Evolutionary conservation across 2,888 invertebrate genomes (phyloP).

Genomic region (Archips xylosteana): DNA sequence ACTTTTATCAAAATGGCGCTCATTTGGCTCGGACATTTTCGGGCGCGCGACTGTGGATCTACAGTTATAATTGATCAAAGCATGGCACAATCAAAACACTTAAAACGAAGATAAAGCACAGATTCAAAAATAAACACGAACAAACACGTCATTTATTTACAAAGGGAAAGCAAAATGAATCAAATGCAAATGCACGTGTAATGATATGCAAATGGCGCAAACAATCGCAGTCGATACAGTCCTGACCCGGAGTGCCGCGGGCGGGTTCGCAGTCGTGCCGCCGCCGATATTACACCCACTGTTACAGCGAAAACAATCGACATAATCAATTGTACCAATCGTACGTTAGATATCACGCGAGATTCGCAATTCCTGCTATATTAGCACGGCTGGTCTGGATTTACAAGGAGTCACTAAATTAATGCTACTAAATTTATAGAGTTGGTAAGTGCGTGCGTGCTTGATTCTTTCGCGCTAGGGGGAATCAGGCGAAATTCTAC

Average conservation of each 20-base stretch:
- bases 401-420: too few species aligned
- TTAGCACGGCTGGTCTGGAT: neutral
- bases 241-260: conserved; percentile 38
- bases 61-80: too few species aligned
- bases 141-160: conserved; percentile 37
- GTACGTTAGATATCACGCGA: neutral
- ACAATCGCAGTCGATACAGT: conserved; percentile 41
- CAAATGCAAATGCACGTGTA: conserved; percentile 42
- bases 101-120: conserved; percentile 13
- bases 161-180: conserved; percentile 39
- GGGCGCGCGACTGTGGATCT: too few species aligned
- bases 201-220: conserved; percentile 41
- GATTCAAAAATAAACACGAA: conserved; percentile 26
- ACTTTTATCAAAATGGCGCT: too few species aligned
- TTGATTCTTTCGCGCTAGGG: too few species aligned
- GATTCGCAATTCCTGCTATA: neutral
- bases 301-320: neutral
- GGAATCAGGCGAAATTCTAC: too few species aligned
- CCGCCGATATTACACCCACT: neutral
- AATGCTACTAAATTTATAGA: too few species aligned
- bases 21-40: too few species aligned
- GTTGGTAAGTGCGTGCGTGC: too few species aligned
- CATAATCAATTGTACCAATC: neutral
- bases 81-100: neutral
- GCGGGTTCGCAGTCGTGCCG: conserved; percentile 23